phyloP scores from a whole-genome alignment of 2,113 vertebrate genomes.

The Oxyura jamaicensis region DNA sequence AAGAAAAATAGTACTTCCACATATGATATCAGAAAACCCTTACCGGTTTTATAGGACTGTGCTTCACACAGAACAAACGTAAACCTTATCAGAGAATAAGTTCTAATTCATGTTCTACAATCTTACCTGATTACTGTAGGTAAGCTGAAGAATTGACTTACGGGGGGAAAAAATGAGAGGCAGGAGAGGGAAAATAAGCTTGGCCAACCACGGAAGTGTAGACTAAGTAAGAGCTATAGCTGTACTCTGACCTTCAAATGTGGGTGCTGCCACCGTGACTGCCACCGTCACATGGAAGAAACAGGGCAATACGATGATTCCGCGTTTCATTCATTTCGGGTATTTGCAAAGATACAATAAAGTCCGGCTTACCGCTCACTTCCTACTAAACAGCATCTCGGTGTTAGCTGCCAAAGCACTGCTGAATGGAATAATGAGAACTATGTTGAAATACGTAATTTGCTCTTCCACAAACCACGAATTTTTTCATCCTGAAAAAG shows the following conservation, averaged over 20 bases:
- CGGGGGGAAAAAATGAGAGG: not conserved
- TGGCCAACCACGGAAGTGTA: not conserved
- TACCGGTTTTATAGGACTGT: not conserved
- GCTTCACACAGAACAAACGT: not conserved
- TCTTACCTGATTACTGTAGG: not conserved
- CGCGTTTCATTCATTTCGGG: not conserved
- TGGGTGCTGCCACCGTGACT: not conserved
- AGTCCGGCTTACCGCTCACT: not conserved
- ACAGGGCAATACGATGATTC: not conserved
- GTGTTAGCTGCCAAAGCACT: not conserved
- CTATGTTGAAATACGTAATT: not conserved
- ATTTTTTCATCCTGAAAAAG: not conserved
- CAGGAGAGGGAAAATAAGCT: not conserved
- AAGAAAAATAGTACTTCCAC: not conserved
- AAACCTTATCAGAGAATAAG: not conserved
- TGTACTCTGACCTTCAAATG: not conserved
- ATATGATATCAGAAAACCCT: not conserved
- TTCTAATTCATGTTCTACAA: not conserved
- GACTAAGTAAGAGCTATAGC: not conserved
- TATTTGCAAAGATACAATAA: not conserved
- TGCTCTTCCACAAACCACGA: not conserved
- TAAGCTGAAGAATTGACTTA: not conserved
- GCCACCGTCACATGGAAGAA: not conserved
- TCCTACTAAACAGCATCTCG: not conserved
- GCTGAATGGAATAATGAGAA: not conserved